Evolutionary conservation across 2,888 invertebrate genomes (phyloP).

Genomic region (Andrena praecox): DNA sequence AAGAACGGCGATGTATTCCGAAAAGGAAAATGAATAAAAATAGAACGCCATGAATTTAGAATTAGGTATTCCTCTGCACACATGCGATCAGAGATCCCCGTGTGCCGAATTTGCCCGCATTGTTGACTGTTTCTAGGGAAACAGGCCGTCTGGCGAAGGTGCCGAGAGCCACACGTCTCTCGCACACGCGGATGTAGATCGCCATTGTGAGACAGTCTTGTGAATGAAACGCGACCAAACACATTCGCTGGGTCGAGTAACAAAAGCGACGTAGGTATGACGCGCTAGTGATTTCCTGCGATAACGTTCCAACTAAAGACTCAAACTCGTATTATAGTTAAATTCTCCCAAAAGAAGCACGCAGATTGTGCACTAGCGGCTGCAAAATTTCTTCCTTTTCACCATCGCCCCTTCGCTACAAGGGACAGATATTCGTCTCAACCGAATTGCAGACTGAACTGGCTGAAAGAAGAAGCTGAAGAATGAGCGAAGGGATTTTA

Average conservation of each 20-base stretch:
- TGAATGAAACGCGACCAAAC: constrained; percentile 15
- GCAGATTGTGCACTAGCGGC: background rate
- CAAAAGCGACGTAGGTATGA: too few relatives aligned
- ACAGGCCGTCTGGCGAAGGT: constrained; percentile 78
- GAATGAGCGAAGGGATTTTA: constrained; percentile 25
- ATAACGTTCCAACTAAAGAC: background rate
- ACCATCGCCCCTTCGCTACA: background rate
- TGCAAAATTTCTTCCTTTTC: background rate
- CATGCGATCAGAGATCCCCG: constrained; percentile 8
- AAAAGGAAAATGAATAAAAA: background rate
- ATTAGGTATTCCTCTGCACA: constrained; percentile 10
- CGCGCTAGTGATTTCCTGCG: background rate
- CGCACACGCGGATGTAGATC: constrained; percentile 85
- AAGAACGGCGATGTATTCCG: background rate
- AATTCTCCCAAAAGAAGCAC: background rate
- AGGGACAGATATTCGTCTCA: background rate
- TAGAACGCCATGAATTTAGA: background rate
- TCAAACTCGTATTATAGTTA: background rate
- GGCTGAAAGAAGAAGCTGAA: background rate
- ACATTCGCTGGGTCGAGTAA: background rate
- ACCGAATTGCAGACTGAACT: background rate
- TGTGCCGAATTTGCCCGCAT: constrained; percentile 71
- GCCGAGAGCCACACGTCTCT: constrained; percentile 83
- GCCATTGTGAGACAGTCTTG: constrained; percentile 18
- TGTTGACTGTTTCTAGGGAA: constrained; percentile 83